These are phyloP conservation scores for Xiphophorus birchmanni DNA, from an alignment of 2,797 vertebrate genomes.

Conservation along the genomic window DNA sequence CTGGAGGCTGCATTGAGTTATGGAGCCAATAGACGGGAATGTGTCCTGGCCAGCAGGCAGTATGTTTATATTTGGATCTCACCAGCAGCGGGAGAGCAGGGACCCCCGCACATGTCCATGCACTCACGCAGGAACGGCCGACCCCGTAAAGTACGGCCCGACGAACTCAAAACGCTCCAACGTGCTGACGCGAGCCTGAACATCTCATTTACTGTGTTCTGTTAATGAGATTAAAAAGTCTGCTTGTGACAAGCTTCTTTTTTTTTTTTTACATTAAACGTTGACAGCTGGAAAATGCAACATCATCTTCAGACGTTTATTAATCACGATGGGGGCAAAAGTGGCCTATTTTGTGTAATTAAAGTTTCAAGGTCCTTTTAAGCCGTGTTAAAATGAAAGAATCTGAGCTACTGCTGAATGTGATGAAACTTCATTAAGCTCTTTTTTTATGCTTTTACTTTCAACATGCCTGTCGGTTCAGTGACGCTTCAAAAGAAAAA, in stretches of 20 bases:
- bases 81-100: constrained; percentile 39
- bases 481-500: background rate
- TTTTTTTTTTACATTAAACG: background rate
- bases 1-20: constrained; percentile 71
- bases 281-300: background rate
- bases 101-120: constrained; percentile 25
- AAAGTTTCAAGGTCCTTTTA: background rate
- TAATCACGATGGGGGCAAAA: background rate
- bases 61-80: constrained; percentile 75
- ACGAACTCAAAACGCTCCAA: background rate
- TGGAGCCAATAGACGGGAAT: constrained; percentile 66
- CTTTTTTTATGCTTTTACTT: background rate
- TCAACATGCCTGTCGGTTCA: background rate
- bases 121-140: constrained; percentile 5
- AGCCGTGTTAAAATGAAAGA: background rate
- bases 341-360: background rate
- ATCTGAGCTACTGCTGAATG: background rate
- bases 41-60: constrained; percentile 69
- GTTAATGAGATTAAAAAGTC: background rate
- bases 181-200: background rate
- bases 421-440: background rate
- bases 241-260: no score
- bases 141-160: background rate
- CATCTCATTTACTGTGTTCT: background rate
- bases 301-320: background rate